Percentiles rank a stretch among this genome's conserved stretches.
These are phyloP conservation scores for Parelbella ahira DNA, from an alignment of 2,888 invertebrate species.

Conservation along the genomic window DNA sequence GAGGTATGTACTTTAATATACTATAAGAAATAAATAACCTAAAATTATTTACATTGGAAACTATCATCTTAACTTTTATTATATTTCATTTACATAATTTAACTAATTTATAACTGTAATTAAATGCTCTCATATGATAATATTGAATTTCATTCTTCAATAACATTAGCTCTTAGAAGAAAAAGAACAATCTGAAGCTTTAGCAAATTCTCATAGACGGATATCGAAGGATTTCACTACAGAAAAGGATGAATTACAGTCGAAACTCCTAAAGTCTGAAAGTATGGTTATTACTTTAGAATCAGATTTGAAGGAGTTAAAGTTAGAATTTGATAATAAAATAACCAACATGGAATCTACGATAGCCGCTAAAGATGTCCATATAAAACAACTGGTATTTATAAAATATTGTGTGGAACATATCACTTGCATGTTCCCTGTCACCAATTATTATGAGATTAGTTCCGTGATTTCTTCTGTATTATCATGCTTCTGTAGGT, in stretches of 20 bases:
- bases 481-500: too few species aligned
- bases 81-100: too few species aligned
- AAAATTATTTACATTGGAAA: too few species aligned
- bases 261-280: conserved; percentile 68
- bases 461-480: too few species aligned
- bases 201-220: conserved; percentile 59
- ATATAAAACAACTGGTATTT: conserved; percentile 82
- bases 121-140: too few species aligned
- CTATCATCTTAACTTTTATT: too few species aligned
- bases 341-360: conserved; percentile 80
- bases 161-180: conserved; percentile 71
- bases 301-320: conserved; percentile 73
- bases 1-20: conserved; percentile 63
- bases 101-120: too few species aligned
- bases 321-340: conserved; percentile 81
- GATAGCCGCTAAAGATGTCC: conserved; percentile 79
- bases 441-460: conserved; percentile 1
- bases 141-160: too few species aligned
- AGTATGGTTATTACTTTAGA: conserved; percentile 70
- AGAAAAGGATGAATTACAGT: conserved; percentile 71
- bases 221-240: conserved; percentile 64
- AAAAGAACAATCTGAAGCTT: conserved; percentile 64
- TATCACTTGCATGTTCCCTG: conserved; percentile 13
- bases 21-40: too few species aligned
- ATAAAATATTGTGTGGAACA: conserved; percentile 9